Percentiles rank a stretch among this genome's conserved stretches.
phyloP scores from a whole-genome alignment of 2,888 invertebrate species.

The Apoda limacodes region DNA sequence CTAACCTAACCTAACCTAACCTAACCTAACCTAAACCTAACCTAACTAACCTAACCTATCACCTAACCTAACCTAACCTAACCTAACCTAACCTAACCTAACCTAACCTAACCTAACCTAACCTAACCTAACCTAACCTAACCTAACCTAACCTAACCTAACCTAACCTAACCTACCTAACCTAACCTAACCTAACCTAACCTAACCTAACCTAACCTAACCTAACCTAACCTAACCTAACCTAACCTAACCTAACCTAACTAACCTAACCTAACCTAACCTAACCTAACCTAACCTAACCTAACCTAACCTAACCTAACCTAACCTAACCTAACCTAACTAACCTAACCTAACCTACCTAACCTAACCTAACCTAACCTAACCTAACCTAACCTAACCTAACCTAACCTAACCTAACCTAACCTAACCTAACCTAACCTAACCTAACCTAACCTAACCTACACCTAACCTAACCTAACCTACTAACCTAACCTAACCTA shows the following conservation, averaged over 20 bases:
- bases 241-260: constrained; percentile 1
- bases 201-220: constrained; percentile 5
- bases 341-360: constrained; percentile 1
- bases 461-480: constrained; percentile 16
- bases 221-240: constrained; percentile 3
- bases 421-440: constrained; percentile 1
- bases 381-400: neutral
- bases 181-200: constrained; percentile 8
- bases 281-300: constrained; percentile 1
- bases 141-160: constrained; percentile 12
- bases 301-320: constrained; percentile 2
- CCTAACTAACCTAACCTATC: constrained; percentile 6
- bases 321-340: constrained; percentile 2
- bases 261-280: neutral
- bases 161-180: constrained; percentile 5
- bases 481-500: constrained; percentile 6
- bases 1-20: constrained; percentile 10
- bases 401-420: neutral
- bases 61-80: constrained; percentile 5
- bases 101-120: constrained; percentile 6
- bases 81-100: constrained; percentile 6
- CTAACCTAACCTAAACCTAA: constrained; percentile 7
- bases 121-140: constrained; percentile 8
- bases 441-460: constrained; percentile 1
- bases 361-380: constrained; percentile 1